phyloP scores from a whole-genome alignment of 2,888 invertebrate genomes.

The Brassicogethes aeneus region DNA sequence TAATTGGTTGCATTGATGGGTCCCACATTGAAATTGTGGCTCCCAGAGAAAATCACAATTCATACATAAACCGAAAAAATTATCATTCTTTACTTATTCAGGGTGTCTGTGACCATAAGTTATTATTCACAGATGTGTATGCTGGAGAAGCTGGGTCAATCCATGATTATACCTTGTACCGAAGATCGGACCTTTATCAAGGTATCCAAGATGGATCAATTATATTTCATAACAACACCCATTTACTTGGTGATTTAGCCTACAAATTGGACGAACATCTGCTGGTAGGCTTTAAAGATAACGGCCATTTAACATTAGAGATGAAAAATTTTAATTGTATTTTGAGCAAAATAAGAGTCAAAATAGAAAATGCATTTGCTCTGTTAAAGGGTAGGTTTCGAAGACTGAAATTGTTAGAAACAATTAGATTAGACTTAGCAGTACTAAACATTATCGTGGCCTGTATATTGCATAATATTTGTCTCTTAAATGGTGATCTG shows the following conservation, averaged over 20 bases:
- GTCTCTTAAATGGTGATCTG: no score
- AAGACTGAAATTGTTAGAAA: no score
- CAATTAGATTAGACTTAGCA: no score
- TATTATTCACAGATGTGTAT: slow-evolving; percentile 15
- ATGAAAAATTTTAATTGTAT: no score
- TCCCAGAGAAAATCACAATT: no score
- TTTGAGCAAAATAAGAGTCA: no score
- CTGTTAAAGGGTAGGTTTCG: no score
- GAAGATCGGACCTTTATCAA: slow-evolving; percentile 11
- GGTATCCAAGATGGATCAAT: background rate
- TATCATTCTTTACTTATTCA: slow-evolving; percentile 16
- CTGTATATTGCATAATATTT: no score
- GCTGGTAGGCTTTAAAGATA: slow-evolving; percentile 13
- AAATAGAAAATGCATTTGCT: no score
- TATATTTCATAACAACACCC: slow-evolving; percentile 7
- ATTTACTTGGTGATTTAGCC: slow-evolving; percentile 16
- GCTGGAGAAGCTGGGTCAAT: slow-evolving; percentile 17
- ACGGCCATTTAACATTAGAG: slow-evolving; percentile 6
- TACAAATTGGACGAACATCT: slow-evolving; percentile 11
- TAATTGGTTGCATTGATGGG: no score
- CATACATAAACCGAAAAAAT: slow-evolving; percentile 16
- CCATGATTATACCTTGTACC: slow-evolving; percentile 11
- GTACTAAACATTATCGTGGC: no score
- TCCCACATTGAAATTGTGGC: no score
- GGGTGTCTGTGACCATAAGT: slow-evolving; percentile 14